phyloP scores from a whole-genome alignment of 1,140 invertebrate species.

The Dreissena rostriformis region DNA sequence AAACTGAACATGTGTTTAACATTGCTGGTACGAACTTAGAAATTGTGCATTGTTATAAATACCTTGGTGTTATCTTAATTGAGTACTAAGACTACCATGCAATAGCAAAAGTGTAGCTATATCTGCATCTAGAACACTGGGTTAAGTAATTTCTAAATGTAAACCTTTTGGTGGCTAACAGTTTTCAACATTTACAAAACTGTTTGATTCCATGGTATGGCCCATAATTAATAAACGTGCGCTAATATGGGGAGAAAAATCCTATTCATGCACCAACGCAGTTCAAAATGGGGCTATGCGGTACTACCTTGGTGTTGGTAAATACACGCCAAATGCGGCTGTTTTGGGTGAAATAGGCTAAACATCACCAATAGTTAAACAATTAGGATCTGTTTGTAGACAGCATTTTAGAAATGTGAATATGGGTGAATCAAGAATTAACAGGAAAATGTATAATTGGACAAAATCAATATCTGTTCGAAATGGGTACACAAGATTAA shows the following conservation, averaged over 20 bases:
- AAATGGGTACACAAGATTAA: background rate
- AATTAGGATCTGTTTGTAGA: background rate
- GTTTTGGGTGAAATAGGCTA: background rate
- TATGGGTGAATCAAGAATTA: background rate
- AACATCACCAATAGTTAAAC: background rate
- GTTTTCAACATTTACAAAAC: background rate
- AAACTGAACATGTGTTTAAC: slow-evolving; percentile 20
- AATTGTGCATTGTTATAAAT: slow-evolving; percentile 8
- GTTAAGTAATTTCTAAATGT: slow-evolving; percentile 5
- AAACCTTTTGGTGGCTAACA: slow-evolving; percentile 9
- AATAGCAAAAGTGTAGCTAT: slow-evolving; percentile 1
- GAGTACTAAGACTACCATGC: background rate
- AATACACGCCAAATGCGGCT: slow-evolving; percentile 28
- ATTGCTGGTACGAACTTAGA: background rate
- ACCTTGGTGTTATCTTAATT: slow-evolving; percentile 7
- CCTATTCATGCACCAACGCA: slow-evolving; percentile 13
- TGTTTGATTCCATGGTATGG: slow-evolving; percentile 35
- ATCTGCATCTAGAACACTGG: background rate
- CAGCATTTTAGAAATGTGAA: background rate
- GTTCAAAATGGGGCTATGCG: background rate
- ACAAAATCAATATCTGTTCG: background rate
- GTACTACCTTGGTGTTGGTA: slow-evolving; percentile 28
- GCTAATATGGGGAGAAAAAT: slow-evolving; percentile 12
- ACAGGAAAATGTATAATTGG: background rate
- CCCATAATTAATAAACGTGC: slow-evolving; percentile 18